Base-by-base conservation (phyloP, 1,140 invertebrate species). In the Leptopilina clavipes region DNA sequence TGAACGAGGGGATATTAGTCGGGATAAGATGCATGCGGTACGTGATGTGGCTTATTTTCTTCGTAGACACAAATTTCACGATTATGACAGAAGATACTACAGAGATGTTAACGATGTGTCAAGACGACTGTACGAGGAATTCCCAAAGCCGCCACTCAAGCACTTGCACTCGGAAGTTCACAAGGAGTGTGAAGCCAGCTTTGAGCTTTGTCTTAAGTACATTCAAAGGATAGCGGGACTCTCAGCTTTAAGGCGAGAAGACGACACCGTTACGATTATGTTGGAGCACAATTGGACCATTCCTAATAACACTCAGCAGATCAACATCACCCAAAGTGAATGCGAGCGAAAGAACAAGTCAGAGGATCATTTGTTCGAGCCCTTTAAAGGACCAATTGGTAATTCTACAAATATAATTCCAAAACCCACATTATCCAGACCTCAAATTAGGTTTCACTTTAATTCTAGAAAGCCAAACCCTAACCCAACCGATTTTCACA, bases 81-180 rank as follows among this genome's bases (percentile, higher is more conserved):
- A 93, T 79, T 94, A 91, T 83, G 93, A 94, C 86, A 89, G 90
- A 72, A 87, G 93, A 77, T 90, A 89, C 78, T 84, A 89, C 81
- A 85, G 78, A 19, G 79, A 77, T 14, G 73, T 76, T 7, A 74
- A 81, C 3, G 82, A 85, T 44, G 79, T 82, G 3, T 25, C 74
- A 6, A 83, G 72, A 56, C 85, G 83, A 48, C 90, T 91, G 72
- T 92, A 88, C 81, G 79, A 82, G 17, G 75, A 79, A 11, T 93
- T 93, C 83, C 93, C 93, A n/a, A 85, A 82, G 19, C 92, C 92
- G 43, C 87, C 90, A 40, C 75, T 94, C n/a, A 87, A 89, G 72
- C 86, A 88, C 0, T 76, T 93, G 17, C 92, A 94, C 80, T 93
- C 92, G 92, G 91, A 93, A 85, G 93, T 93, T 17, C 87, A 90